These are phyloP conservation scores for Salvelinus alpinus DNA, from an alignment of 2,113 vertebrate genomes.

Conservation along the genomic window DNA sequence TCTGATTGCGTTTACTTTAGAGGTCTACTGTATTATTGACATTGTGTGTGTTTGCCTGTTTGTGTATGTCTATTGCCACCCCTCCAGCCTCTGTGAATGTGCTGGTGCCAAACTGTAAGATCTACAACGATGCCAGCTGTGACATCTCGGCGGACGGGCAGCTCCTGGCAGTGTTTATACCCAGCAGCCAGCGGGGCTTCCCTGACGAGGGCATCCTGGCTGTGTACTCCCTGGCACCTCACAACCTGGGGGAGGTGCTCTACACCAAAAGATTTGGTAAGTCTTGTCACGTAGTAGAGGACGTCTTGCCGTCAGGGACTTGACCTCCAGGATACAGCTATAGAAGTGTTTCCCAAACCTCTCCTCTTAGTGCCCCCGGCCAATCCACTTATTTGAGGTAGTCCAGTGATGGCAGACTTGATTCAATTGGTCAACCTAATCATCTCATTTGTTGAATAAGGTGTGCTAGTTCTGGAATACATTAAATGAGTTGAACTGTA, in stretches of 20 bases:
- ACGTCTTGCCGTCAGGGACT: neutral
- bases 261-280: constrained; percentile 98
- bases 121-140: constrained; percentile 98
- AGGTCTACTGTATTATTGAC: neutral
- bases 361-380: too few species aligned
- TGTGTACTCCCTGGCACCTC: constrained; percentile 94
- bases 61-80: neutral
- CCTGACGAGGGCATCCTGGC: constrained; percentile 96
- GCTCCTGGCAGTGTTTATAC: constrained; percentile 96
- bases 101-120: constrained; percentile 98
- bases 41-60: neutral
- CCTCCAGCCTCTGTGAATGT: constrained; percentile 89
- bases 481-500: too few species aligned
- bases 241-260: constrained; percentile 98
- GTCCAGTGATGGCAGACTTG: too few species aligned
- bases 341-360: too few species aligned
- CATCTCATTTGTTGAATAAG: too few species aligned
- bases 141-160: constrained; percentile 97
- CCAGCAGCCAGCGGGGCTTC: constrained; percentile 95
- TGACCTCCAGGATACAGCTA: too few species aligned
- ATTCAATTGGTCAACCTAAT: too few species aligned
- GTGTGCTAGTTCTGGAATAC: too few species aligned
- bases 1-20: neutral
- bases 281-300: constrained; percentile 11
- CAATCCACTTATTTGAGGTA: too few species aligned